Evolutionary conservation across 92 coral and sea anemone genomes (phyloP).

Genomic region (Hydrozoanthus gracilis): DNA sequence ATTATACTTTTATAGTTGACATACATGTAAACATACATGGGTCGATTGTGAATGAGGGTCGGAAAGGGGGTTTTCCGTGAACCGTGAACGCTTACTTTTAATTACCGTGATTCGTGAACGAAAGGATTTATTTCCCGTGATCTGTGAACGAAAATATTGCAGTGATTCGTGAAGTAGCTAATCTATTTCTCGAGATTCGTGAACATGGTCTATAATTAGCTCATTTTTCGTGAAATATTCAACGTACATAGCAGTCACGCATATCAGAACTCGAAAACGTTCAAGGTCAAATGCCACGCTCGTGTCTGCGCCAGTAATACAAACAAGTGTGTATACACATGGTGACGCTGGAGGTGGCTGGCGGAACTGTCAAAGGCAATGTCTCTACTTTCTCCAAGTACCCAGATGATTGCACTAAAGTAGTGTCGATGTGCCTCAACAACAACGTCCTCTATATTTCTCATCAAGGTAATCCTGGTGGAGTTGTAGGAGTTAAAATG

Average conservation of each 20-base stretch:
- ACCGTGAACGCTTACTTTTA: no score
- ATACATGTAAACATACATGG: no score
- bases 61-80: no score
- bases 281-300: conserved; percentile 14
- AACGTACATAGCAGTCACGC: conserved; percentile 19
- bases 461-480: conserved; percentile 46
- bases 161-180: neutral
- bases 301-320: conserved; percentile 50
- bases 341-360: conserved; percentile 40
- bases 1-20: no score
- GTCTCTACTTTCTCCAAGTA: conserved; percentile 11
- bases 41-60: no score
- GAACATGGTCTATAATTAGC: conserved; percentile 2
- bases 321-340: conserved; percentile 1
- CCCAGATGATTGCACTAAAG: conserved; percentile 40
- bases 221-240: conserved; percentile 15
- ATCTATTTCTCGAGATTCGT: conserved; percentile 10
- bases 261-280: conserved; percentile 15
- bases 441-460: conserved; percentile 29
- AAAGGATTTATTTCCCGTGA: neutral
- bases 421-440: conserved; percentile 32
- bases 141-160: neutral
- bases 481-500: conserved; percentile 39
- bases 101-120: no score
- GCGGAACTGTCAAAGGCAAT: neutral